Evolutionary conservation across 2,113 vertebrate species (phyloP).

Genomic region (Hystrix cristata): DNA sequence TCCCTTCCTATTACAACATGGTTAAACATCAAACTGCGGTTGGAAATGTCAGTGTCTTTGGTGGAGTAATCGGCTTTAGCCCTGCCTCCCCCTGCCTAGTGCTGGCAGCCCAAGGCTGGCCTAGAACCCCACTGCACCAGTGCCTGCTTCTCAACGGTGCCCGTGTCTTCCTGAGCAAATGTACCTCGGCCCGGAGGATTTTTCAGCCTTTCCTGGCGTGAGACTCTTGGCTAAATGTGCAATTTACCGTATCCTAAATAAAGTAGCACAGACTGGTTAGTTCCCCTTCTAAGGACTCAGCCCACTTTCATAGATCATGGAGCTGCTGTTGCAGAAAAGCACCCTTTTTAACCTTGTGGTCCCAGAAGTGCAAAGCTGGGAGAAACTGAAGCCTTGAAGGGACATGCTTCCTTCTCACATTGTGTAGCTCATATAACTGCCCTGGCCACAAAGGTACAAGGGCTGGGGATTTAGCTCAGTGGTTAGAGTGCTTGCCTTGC

Average conservation of each 20-base stretch:
- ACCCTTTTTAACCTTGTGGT: not conserved
- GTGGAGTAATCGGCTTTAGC: not conserved
- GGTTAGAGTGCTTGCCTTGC: no score
- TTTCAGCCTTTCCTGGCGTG: not conserved
- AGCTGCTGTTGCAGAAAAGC: not conserved
- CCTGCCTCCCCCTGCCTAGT: not conserved
- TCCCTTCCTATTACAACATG: not conserved
- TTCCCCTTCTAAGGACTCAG: not conserved
- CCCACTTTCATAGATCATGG: not conserved
- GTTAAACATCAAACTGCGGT: not conserved
- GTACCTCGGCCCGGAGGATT: not conserved
- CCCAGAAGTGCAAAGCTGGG: not conserved
- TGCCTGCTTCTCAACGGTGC: not conserved
- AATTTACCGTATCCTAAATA: not conserved
- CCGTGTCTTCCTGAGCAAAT: not conserved
- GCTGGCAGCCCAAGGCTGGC: not conserved
- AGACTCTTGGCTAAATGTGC: not conserved
- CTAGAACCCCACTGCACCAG: rapidly evolving
- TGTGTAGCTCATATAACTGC: not conserved
- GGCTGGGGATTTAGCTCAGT: no score
- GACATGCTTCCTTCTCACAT: not conserved
- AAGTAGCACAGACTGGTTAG: not conserved
- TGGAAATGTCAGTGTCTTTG: not conserved
- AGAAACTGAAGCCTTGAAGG: not conserved
- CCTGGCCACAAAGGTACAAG: not conserved